Evolutionary conservation across 2,888 invertebrate species (phyloP).

Genomic region (Oegoconia quadripuncta): DNA sequence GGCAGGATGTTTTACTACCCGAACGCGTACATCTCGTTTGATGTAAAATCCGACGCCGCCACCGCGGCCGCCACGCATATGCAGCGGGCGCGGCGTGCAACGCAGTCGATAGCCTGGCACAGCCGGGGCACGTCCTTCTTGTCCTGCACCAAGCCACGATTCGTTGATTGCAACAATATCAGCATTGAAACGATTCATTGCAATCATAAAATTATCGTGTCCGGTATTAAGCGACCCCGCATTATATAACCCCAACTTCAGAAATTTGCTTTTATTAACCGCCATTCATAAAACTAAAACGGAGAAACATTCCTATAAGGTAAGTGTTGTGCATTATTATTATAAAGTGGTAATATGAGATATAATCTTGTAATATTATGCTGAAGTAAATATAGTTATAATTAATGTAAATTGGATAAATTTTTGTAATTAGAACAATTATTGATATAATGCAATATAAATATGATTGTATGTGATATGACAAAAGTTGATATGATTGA

Average conservation of each 20-base stretch:
- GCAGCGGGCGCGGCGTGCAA: neutral
- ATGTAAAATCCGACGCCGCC: neutral
- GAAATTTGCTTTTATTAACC: neutral
- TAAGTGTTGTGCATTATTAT: too few species aligned
- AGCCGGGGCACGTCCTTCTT: neutral
- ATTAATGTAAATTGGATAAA: too few species aligned
- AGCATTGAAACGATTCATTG: neutral
- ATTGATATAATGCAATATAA: too few species aligned
- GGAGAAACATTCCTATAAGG: too few species aligned
- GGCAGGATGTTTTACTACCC: neutral
- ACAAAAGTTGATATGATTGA: too few species aligned
- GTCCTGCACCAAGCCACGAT: neutral
- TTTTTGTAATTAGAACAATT: too few species aligned
- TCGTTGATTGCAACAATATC: conserved; percentile 10
- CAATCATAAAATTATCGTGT: conserved; percentile 8
- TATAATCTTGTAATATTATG: too few species aligned
- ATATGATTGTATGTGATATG: too few species aligned
- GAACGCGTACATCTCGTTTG: neutral
- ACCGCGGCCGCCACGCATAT: conserved; percentile 3
- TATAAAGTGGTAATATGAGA: too few species aligned
- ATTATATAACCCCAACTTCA: conserved; percentile 8
- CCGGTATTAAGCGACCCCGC: conserved; percentile 3
- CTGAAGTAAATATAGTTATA: too few species aligned
- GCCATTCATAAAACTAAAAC: neutral
- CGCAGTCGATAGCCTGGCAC: conserved; percentile 4